Percentiles rank a stretch among this genome's conserved stretches.
Conservation (phyloP, 2,113 vertebrate species). For the Enhydra lutris region DNA sequence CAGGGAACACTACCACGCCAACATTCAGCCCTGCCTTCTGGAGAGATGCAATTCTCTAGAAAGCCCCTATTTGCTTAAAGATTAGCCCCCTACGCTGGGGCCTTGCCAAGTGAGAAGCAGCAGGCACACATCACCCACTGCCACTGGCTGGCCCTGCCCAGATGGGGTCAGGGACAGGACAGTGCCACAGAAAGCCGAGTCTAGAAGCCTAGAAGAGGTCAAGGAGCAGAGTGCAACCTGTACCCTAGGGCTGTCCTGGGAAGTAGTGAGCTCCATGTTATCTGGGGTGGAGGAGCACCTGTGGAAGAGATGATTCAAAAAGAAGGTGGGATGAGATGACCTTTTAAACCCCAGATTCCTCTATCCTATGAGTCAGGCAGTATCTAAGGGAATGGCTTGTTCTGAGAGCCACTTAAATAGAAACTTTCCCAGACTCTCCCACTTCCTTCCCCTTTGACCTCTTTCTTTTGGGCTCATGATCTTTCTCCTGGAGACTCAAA, state of each 20-base stretch:
- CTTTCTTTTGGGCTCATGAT: constrained; percentile 8
- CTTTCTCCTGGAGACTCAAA: constrained; percentile 4
- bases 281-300: background rate
- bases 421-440: constrained; percentile 67
- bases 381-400: constrained; percentile 25
- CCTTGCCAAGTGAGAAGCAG: background rate
- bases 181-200: background rate
- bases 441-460: constrained; percentile 64
- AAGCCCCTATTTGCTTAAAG: background rate
- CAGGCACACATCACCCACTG: background rate
- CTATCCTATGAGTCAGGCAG: background rate
- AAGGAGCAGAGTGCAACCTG: background rate
- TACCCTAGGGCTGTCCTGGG: background rate
- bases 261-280: background rate
- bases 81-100: background rate
- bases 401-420: constrained; percentile 40
- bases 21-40: background rate
- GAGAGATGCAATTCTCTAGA: background rate
- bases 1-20: background rate
- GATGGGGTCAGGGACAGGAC: background rate
- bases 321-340: background rate
- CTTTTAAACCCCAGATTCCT: background rate
- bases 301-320: constrained; percentile 37
- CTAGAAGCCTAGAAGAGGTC: background rate
- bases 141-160: background rate